Evolutionary conservation across 1,140 invertebrate genomes (phyloP), one percentile per base, ranked within the genome.

Genomic region (Latrodectus geometricus): DNA sequence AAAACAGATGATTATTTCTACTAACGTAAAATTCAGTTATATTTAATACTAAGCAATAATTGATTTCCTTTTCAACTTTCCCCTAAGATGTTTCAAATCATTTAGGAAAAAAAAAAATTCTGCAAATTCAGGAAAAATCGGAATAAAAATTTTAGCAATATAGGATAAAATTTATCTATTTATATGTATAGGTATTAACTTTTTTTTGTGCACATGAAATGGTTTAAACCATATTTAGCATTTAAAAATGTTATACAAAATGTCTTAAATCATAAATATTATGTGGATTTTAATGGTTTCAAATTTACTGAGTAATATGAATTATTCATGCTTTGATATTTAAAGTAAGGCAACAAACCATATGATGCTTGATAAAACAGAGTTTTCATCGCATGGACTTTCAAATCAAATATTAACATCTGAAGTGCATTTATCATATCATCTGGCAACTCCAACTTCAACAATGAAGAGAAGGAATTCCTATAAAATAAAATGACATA

Each of bases 341-440:
- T 14, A 61, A 61, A 61, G 8, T 5, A 52, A 75, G 21, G 12
- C 72, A 83, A 15, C 61, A 56, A 48, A 88, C 88, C 89, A 56
- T 95, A 94, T 0, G 94, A 93, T 8, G 96, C 94, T 90, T 97
- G 95, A 90, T 95, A 95, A 76, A 99, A 95, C 83, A 98, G 93
- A 72, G 95, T 94, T 21, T 94, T 94, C 92, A 99, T 95, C 89
- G 96, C 97, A 90, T 97, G 94, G 70, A 97, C 93, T 88, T 97
- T 91, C 89, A 98, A 94, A 91, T 98, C 96, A 91, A 97, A 95
- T 81, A 97, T 95, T 20, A 98, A 93, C 80, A 94, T 94, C 88
- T 95, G 95, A 54, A 98, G 93, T 73, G 97, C 94, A 89, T 96
- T 95, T 61, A 97, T 91, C 5, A 96, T 95, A 87, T 96, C 95